Evolutionary conservation across 2,113 vertebrate species (phyloP), one percentile per base, ranked within the genome.

Genomic region (Apodemus sylvaticus): DNA sequence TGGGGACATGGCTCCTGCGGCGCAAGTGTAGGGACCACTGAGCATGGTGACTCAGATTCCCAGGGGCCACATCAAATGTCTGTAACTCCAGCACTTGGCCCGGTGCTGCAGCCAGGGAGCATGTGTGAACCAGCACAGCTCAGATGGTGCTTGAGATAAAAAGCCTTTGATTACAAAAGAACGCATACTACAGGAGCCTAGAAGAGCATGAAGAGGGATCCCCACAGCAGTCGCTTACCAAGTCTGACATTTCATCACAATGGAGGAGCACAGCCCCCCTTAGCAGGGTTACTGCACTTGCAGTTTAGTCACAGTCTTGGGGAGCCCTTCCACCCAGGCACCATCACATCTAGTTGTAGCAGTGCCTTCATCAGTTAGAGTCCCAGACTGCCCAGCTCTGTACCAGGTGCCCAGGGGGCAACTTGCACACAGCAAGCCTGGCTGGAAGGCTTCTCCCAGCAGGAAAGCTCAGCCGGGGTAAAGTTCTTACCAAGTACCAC

Each of bases 401-500:
- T 60, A 48, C 86, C 81, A 66, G 58, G 86, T 81, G 55, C 39
- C 83, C 77, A 77, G 93, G 70, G 85, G 96, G 86, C 81, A 86
- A n/a, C 29, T 51, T 70, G 24, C n/a, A 34, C 16, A 20, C 62
- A 58, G 83, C 83, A 45, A 60, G 42, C 81, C 82, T 36, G 64
- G 93, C 53, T 95, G 62, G 93, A 96, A 96, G 94, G 85, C 34
- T 14, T 42, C 64, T 62, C 93, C 86, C 58, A 92, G 62, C 22
- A 11, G 92, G 95, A 90, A 96, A 93, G 71, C 68, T 81, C 60
- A 53, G 81, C 85, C 93, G 39, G 97, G 58, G 78, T 66, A 88
- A 90, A 96, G 78, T 96, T 91, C 95, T 94, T 96, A 95, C 91
- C 96, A 96, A 96, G 97, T 89, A 86, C 93, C 93, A 96, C 95